Percentiles rank a stretch among this genome's conserved stretches.
Conservation (phyloP, 2,888 invertebrate genomes). For the Zaprionus bogoriensis region DNA sequence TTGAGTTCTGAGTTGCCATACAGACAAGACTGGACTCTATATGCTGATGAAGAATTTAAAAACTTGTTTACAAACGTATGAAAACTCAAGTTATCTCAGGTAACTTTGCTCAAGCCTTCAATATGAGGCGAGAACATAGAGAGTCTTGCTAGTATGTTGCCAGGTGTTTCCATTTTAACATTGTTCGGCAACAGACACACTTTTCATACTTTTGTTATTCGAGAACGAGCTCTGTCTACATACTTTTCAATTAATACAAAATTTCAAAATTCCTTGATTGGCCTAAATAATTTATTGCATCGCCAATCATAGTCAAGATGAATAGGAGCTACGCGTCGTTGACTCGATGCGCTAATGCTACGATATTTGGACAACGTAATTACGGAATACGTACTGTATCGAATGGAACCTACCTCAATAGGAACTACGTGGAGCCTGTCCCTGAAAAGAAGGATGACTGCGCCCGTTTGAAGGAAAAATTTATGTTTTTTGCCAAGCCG, state of each 20-base stretch:
- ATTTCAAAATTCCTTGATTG: not conserved
- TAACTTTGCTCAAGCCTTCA: too few relatives aligned
- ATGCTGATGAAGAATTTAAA: too few relatives aligned
- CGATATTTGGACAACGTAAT: not conserved
- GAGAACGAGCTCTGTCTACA: too few relatives aligned
- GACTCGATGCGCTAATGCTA: too few relatives aligned
- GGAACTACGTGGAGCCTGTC: not conserved
- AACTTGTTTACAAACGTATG: too few relatives aligned
- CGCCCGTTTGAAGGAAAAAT: not conserved
- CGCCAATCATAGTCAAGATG: not conserved
- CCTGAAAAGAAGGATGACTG: not conserved
- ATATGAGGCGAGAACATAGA: too few relatives aligned
- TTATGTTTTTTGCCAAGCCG: not conserved
- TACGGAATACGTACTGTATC: not conserved
- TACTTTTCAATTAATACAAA: too few relatives aligned
- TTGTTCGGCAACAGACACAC: not conserved
- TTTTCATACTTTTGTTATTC: not conserved
- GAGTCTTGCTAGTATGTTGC: too few relatives aligned
- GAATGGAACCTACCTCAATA: not conserved
- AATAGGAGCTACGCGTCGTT: not conserved
- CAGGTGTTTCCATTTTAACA: too few relatives aligned
- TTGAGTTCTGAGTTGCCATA: too few relatives aligned
- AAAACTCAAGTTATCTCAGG: too few relatives aligned
- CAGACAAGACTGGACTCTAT: too few relatives aligned
- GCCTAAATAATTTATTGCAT: not conserved